phyloP scores from a whole-genome alignment of 2,113 vertebrate genomes.

The Hemiprocne comata region DNA sequence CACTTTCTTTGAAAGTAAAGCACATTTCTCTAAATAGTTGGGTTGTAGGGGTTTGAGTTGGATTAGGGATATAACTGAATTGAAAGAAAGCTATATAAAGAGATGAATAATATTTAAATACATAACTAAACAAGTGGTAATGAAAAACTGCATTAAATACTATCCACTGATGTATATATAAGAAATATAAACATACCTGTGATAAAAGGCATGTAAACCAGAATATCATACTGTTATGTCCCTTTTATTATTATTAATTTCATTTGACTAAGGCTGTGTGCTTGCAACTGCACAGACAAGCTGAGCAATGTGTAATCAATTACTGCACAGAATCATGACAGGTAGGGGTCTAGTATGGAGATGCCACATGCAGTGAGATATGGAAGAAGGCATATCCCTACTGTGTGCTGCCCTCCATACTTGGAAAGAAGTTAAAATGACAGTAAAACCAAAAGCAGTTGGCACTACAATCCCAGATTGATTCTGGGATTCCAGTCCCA shows the following conservation, averaged over 20 bases:
- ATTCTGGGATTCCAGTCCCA: slow-evolving; percentile 5
- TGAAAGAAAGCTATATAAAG: not conserved
- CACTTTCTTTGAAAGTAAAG: not conserved
- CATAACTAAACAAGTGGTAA: not conserved
- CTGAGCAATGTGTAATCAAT: not conserved
- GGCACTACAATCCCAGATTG: not conserved
- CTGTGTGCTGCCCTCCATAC: not conserved
- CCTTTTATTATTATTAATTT: not conserved
- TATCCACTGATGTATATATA: not conserved
- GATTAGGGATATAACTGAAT: not conserved
- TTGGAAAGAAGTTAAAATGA: not conserved
- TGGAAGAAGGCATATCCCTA: not conserved
- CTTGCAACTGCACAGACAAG: not conserved
- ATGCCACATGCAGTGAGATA: not conserved
- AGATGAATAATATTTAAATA: not conserved
- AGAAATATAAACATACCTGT: not conserved
- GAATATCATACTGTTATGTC: not conserved
- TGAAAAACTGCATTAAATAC: not conserved
- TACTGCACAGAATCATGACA: not conserved
- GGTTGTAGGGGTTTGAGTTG: not conserved
- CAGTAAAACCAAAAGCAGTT: not conserved
- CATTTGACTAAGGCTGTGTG: not conserved
- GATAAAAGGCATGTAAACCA: not conserved
- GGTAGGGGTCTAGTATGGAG: not conserved
- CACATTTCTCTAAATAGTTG: not conserved